Evolutionary conservation across 2,888 invertebrate species (phyloP), one percentile per base, ranked within the genome.

Genomic region (Drosophila prostipennis): DNA sequence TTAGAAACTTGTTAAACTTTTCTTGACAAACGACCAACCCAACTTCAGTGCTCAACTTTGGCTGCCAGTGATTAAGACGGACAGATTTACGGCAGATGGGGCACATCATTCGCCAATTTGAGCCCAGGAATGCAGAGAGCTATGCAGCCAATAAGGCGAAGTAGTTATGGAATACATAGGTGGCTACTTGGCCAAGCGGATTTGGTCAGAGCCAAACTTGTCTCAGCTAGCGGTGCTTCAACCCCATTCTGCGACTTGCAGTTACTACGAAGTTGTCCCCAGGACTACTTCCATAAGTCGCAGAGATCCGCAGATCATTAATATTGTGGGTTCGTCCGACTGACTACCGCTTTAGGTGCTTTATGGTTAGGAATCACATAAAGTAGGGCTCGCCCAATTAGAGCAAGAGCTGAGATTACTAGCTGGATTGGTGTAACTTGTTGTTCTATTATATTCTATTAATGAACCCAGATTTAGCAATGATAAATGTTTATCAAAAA

Each of bases 1-100:
- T 32, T 58, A 32, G 34, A 65, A 65, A 67, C 65, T 65, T 67
- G 68, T 53, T 65, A 39, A 53, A 67, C 61, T 63, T 48, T 60
- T 11, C 61, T 60, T 61, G 61, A 48, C 61, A 63, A 61, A 46
- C 60, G 39, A 61, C 61, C 34, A 45, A 45, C 67, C 65, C 29
- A 29, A 29, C 65, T 37, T 32, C 42, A n/a, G 14, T 13, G 36
- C 64, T 43, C 29, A 43, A 51, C 36, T 52, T 63, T 32, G 67
- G 67, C 37, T 64, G 52, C 19, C 65, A 67, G 43, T 53, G 67
- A 65, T 67, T 45, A 53, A 53, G 39, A 39, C 67, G 37, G 68
- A 43, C 34, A 53, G 68, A 39, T 52, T 45, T 52, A 52, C 64
- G 32, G 67, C 40, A 61, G 32, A 61, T 42, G 61, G 39, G 39